Conservation (phyloP, 2,113 vertebrate genomes). For the Ctenomys sociabilis region DNA sequence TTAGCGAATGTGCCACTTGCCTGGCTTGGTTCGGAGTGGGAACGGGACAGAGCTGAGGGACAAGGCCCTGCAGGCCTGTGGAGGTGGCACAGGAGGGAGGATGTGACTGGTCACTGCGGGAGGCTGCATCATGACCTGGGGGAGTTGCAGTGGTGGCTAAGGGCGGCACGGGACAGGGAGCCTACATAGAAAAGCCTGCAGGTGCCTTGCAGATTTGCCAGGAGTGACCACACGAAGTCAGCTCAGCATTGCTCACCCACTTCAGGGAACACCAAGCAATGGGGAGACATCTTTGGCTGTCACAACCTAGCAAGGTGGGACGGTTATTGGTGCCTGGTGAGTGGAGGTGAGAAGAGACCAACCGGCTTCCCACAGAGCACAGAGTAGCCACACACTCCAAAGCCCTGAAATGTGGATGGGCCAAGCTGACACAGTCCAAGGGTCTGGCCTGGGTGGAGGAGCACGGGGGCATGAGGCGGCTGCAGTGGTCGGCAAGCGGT, state of each 20-base stretch:
- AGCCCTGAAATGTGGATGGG: not conserved
- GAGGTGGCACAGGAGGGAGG: rapidly evolving
- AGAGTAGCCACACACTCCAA: not conserved
- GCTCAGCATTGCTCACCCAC: not conserved
- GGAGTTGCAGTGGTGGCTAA: not conserved
- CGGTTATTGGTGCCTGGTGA: no score
- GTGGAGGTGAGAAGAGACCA: not conserved
- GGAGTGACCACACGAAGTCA: not conserved
- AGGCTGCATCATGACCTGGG: not conserved
- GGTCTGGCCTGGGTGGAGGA: not conserved
- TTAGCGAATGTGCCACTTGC: rapidly evolving
- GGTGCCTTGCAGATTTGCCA: no score
- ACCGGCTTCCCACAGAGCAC: not conserved
- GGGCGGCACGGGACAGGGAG: rapidly evolving
- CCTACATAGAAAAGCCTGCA: no score
- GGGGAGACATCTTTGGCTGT: not conserved
- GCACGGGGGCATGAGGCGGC: not conserved
- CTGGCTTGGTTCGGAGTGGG: not conserved
- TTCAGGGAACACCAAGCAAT: not conserved
- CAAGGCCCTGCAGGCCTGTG: not conserved
- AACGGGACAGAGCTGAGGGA: not conserved
- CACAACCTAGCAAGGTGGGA: not conserved
- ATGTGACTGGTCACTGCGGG: rapidly evolving
- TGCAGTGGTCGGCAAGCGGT: not conserved
- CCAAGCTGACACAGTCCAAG: not conserved